A percentile compares a stretch with the other conserved stretches of the same genome.
Conservation (phyloP, 2,113 vertebrate species). For the Natator depressus region DNA sequence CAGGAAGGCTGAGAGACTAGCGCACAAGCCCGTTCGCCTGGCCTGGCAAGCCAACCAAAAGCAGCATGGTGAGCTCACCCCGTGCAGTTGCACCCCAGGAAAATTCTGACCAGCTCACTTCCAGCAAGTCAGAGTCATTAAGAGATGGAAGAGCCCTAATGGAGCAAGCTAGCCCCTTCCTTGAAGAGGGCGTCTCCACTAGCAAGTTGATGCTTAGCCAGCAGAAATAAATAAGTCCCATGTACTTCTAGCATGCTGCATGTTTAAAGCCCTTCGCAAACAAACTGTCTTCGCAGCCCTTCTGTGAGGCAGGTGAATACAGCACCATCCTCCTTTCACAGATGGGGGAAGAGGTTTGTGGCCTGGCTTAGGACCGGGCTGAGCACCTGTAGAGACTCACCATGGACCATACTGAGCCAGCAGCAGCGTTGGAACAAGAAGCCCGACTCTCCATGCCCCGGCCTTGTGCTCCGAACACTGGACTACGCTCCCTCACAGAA, state of each 20-base stretch:
- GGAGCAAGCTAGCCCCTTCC: background rate
- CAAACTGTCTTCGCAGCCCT: background rate
- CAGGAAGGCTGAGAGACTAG: background rate
- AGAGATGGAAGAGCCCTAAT: background rate
- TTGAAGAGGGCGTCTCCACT: background rate
- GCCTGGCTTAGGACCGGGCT: background rate
- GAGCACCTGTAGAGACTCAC: background rate
- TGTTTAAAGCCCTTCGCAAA: conserved; percentile 7
- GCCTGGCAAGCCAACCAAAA: background rate
- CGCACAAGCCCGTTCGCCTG: background rate
- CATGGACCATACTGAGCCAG: background rate
- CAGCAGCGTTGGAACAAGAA: background rate
- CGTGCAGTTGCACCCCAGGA: background rate
- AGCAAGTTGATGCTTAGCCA: background rate
- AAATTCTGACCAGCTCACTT: background rate
- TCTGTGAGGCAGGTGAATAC: background rate
- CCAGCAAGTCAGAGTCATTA: background rate
- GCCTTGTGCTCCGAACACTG: fast-evolving
- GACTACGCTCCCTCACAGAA: background rate
- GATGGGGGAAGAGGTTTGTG: background rate
- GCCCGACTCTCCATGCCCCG: background rate
- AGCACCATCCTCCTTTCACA: background rate
- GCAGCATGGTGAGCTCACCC: too few species aligned
- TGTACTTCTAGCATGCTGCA: background rate
- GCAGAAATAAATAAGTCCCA: background rate